Evolutionary conservation across 2,888 invertebrate species (phyloP).

Genomic region (Calliphora vomitoria): DNA sequence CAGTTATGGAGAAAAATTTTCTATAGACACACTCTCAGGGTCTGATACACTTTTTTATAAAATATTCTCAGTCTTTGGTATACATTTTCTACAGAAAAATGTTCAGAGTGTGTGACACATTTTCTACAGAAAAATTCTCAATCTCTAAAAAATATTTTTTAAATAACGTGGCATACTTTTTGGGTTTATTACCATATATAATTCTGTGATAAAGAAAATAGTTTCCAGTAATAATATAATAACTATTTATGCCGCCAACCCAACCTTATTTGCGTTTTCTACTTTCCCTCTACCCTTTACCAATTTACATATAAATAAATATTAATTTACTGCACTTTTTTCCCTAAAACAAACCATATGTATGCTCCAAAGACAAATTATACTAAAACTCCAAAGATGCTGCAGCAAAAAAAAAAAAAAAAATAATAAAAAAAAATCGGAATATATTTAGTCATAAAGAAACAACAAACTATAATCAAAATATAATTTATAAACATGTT

Average conservation of each 20-base stretch:
- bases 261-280: background rate
- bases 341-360: slow-evolving; percentile 42
- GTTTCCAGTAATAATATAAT: background rate
- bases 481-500: slow-evolving; percentile 72
- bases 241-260: background rate
- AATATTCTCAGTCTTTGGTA: too few species aligned
- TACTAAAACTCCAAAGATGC: slow-evolving; percentile 24
- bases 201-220: too few species aligned
- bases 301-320: slow-evolving; percentile 17
- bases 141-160: too few species aligned
- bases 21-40: too few species aligned
- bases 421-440: background rate
- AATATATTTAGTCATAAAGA: background rate
- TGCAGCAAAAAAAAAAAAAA: slow-evolving; percentile 35
- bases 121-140: too few species aligned
- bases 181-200: background rate
- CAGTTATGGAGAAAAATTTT: too few species aligned
- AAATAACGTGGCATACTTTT: background rate
- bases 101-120: too few species aligned
- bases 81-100: too few species aligned
- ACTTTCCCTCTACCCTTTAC: background rate
- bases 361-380: slow-evolving; percentile 55
- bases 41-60: too few species aligned
- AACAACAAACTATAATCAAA: slow-evolving; percentile 68
- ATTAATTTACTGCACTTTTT: slow-evolving; percentile 29